Evolutionary conservation across 2,888 invertebrate genomes (phyloP).

Genomic region (Baronia brevicornis): DNA sequence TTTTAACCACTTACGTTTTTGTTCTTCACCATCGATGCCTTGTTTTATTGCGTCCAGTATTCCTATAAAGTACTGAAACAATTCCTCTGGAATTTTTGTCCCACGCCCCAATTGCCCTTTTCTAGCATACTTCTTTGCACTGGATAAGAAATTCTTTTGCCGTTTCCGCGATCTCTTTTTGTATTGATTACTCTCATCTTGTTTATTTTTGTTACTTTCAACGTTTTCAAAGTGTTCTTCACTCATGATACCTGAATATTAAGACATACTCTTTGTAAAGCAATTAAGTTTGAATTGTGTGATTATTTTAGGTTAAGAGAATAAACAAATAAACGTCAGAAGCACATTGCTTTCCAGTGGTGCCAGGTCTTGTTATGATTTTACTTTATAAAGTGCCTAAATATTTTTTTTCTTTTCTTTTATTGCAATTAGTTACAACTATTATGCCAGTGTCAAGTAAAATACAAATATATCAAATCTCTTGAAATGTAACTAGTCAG

Average conservation of each 20-base stretch:
- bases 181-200: conserved; percentile 29
- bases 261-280: neutral
- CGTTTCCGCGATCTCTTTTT: conserved; percentile 75
- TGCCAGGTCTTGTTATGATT: too few relatives aligned
- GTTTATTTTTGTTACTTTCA: conserved; percentile 4
- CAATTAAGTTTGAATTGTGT: neutral
- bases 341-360: too few relatives aligned
- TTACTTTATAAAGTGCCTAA: too few relatives aligned
- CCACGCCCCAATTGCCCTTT: conserved; percentile 84
- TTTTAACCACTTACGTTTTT: too few relatives aligned
- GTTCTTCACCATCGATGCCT: conserved; percentile 81
- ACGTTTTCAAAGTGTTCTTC: conserved; percentile 44
- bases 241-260: conserved; percentile 8
- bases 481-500: too few relatives aligned
- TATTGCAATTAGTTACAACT: too few relatives aligned
- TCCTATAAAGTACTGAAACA: conserved; percentile 85
- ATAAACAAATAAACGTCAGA: too few relatives aligned
- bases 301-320: neutral
- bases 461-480: too few relatives aligned
- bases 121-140: conserved; percentile 85
- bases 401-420: too few relatives aligned
- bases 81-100: conserved; percentile 80
- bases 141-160: conserved; percentile 79
- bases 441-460: too few relatives aligned
- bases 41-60: conserved; percentile 82